A percentile compares a stretch with the other conserved stretches of the same genome.
phyloP scores from a whole-genome alignment of 1,140 invertebrate species.

The Procambarus clarkii region DNA sequence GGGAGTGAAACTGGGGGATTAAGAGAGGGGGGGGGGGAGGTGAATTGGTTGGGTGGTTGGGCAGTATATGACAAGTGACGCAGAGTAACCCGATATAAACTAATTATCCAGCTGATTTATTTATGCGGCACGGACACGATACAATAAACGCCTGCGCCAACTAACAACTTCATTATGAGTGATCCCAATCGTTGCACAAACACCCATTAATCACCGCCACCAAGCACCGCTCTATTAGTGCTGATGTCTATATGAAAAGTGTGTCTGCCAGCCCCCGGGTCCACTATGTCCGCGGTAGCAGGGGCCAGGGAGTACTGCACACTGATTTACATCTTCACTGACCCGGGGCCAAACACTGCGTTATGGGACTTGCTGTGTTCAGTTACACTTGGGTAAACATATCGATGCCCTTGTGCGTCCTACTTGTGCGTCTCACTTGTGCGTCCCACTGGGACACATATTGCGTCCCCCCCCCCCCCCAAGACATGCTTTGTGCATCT shows the following conservation, averaged over 20 bases:
- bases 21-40: too few relatives aligned
- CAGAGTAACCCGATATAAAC: not conserved
- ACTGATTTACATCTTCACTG: constrained; percentile 7
- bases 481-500: too few relatives aligned
- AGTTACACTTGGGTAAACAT: too few relatives aligned
- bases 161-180: constrained; percentile 15
- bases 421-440: too few relatives aligned
- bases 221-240: constrained; percentile 23
- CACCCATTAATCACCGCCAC: not conserved
- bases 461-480: too few relatives aligned
- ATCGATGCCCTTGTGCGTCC: too few relatives aligned
- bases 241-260: constrained; percentile 35
- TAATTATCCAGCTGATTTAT: constrained; percentile 30
- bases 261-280: not conserved
- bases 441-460: too few relatives aligned
- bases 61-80: not conserved
- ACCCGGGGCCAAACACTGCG: not conserved
- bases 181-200: constrained; percentile 24
- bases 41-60: too few relatives aligned
- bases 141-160: constrained; percentile 4
- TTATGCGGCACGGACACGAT: constrained; percentile 5
- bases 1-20: too few relatives aligned
- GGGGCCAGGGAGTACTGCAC: not conserved
- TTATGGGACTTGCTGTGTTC: too few relatives aligned
- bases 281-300: not conserved